A percentile compares a stretch with the other conserved stretches of the same genome.
phyloP scores from a whole-genome alignment of 2,797 vertebrate genomes.

The Karalla daura region DNA sequence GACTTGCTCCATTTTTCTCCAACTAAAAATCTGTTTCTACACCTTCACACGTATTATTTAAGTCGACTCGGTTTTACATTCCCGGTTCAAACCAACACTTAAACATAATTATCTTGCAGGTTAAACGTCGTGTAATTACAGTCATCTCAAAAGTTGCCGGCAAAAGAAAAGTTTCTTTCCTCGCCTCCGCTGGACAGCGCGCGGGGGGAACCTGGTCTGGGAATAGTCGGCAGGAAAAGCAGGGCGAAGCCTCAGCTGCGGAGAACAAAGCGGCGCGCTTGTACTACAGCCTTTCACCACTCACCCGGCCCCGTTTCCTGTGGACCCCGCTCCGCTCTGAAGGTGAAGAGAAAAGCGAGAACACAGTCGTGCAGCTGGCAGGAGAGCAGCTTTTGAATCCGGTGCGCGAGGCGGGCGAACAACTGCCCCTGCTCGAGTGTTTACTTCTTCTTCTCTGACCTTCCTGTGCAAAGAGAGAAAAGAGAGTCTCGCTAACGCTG shows the following conservation, averaged over 20 bases:
- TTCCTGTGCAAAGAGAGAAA: conserved; percentile 1
- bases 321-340: conserved; percentile 49
- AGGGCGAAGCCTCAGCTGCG: conserved; percentile 71
- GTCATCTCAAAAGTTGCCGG: background rate
- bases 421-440: conserved; percentile 40
- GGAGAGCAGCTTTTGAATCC: conserved; percentile 34
- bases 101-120: background rate
- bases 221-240: conserved; percentile 65
- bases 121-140: background rate
- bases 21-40: too few relatives aligned
- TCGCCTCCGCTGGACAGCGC: conserved; percentile 25
- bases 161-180: conserved; percentile 45
- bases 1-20: background rate
- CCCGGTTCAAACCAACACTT: background rate
- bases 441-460: conserved; percentile 27
- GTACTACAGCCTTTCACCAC: conserved; percentile 57
- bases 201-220: conserved; percentile 44
- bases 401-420: conserved; percentile 26
- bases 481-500: background rate
- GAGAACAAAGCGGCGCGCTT: conserved; percentile 67
- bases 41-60: background rate
- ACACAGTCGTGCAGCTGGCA: conserved; percentile 2
- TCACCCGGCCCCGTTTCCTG: conserved; percentile 59
- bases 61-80: background rate
- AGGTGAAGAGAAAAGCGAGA: conserved; percentile 13